These are phyloP conservation scores for Plotosus lineatus DNA, from an alignment of 2,113 vertebrate species.

Conservation along the genomic window DNA sequence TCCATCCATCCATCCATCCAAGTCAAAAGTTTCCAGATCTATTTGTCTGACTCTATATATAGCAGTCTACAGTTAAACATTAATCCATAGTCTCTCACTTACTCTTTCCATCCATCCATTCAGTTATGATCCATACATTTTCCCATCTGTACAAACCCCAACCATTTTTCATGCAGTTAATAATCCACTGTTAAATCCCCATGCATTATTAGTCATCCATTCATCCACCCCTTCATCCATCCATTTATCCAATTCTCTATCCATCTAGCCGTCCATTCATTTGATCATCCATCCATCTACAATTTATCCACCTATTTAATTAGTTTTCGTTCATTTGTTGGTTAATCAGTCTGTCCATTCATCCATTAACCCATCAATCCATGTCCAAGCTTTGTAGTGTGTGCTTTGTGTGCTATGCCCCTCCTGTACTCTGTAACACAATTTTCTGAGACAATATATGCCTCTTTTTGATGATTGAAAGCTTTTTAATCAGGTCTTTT, in stretches of 20 bases:
- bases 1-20: neutral
- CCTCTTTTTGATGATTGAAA: neutral
- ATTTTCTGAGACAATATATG: neutral
- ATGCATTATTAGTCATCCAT: too few species aligned
- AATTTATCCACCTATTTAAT: neutral
- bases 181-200: too few species aligned
- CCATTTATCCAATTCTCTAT: neutral
- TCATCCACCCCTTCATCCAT: too few species aligned
- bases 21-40: neutral
- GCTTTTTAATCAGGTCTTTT: conserved; percentile 6
- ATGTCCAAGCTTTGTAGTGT: neutral
- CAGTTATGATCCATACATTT: neutral
- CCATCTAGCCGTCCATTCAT: neutral
- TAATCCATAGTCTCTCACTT: neutral
- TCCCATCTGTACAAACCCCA: neutral
- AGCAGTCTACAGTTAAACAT: neutral
- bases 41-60: neutral
- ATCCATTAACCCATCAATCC: neutral
- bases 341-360: neutral
- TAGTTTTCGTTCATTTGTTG: neutral
- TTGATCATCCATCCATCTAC: neutral
- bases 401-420: neutral
- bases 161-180: too few species aligned
- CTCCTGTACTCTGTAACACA: too few species aligned
- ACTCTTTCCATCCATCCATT: neutral